phyloP scores from a whole-genome alignment of 2,888 invertebrate genomes.

The Plemyria rubiginata region DNA sequence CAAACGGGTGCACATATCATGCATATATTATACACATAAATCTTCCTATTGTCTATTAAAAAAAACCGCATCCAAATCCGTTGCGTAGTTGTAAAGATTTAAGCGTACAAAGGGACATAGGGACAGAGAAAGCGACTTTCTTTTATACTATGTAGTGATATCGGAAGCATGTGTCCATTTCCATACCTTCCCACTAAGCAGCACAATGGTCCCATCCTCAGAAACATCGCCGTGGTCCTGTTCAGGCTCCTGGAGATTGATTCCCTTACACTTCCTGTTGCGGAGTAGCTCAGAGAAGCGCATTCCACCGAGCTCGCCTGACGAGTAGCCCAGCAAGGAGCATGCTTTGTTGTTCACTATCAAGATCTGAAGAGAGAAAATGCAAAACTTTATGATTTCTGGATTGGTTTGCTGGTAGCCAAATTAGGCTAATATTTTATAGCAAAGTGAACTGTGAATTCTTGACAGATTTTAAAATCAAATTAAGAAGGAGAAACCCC shows the following conservation, averaged over 20 bases:
- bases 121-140: too few species aligned
- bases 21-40: too few species aligned
- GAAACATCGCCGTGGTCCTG: conserved; percentile 79
- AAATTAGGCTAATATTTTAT: not conserved
- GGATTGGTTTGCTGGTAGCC: too few species aligned
- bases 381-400: not conserved
- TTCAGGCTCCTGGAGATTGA: conserved; percentile 70
- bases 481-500: too few species aligned
- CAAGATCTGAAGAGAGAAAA: conserved; percentile 78
- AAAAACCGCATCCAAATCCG: too few species aligned
- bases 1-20: too few species aligned
- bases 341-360: conserved; percentile 88
- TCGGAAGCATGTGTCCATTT: not conserved
- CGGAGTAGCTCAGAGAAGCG: conserved; percentile 80
- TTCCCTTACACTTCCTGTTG: conserved; percentile 78
- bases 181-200: conserved; percentile 86
- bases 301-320: conserved; percentile 81
- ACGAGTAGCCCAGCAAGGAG: conserved; percentile 84
- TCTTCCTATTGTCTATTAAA: too few species aligned
- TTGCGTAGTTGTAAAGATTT: too few species aligned
- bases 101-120: too few species aligned
- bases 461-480: too few species aligned
- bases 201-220: conserved; percentile 85
- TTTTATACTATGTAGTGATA: too few species aligned
- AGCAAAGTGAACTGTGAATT: not conserved